Evolutionary conservation across 2,888 invertebrate species (phyloP).

Genomic region (Drosophila sordidula): DNA sequence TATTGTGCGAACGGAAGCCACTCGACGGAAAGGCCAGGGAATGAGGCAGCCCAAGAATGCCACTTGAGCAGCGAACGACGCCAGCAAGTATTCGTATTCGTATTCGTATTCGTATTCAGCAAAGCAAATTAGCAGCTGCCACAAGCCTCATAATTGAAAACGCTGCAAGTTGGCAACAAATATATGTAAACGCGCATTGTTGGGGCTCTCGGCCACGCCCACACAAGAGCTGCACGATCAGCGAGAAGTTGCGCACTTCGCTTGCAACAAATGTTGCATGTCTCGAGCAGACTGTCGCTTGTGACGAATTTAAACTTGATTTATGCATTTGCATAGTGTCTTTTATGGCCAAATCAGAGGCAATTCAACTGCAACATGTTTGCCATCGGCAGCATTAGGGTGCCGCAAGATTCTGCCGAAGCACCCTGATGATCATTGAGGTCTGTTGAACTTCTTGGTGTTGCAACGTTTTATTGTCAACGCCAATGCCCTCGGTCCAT

Average conservation of each 20-base stretch:
- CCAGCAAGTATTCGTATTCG: constrained; percentile 34
- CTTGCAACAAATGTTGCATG: constrained; percentile 76
- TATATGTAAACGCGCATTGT: constrained; percentile 3
- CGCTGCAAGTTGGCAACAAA: constrained; percentile 32
- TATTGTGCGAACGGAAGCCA: constrained; percentile 68
- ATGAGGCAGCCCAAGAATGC: constrained; percentile 58
- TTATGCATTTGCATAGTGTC: constrained; percentile 54
- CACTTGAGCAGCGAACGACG: constrained; percentile 67
- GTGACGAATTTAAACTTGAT: constrained; percentile 73
- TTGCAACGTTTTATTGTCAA: constrained; percentile 48
- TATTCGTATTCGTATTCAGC: constrained; percentile 13
- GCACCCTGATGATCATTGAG: constrained; percentile 11
- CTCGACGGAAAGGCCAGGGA: constrained; percentile 35
- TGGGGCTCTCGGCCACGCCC: not conserved
- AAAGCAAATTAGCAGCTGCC: constrained; percentile 49
- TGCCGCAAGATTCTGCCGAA: not conserved
- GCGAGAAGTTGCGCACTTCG: constrained; percentile 41
- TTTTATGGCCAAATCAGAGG: constrained; percentile 57
- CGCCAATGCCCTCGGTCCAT: constrained; percentile 34
- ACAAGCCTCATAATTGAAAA: constrained; percentile 33
- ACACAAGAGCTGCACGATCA: not conserved
- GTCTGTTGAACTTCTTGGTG: constrained; percentile 26
- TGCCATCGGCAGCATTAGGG: constrained; percentile 10
- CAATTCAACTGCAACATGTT: constrained; percentile 40
- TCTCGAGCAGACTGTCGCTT: constrained; percentile 34